Evolutionary conservation across 1,140 invertebrate species (phyloP), one percentile per base, ranked within the genome.

Genomic region (Pteromalus puparum): DNA sequence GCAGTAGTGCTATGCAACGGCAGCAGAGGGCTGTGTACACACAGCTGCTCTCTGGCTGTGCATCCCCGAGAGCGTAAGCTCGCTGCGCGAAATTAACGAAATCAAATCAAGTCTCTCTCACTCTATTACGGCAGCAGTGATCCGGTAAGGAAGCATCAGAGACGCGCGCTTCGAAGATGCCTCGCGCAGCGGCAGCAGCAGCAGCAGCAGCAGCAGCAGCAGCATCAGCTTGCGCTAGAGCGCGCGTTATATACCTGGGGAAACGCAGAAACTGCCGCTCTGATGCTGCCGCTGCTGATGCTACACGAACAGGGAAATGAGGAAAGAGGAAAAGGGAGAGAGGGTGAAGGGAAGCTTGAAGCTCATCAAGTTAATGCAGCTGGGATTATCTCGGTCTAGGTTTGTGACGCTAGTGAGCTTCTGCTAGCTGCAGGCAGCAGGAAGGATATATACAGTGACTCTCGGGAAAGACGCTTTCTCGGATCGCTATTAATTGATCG

Each of bases 351-450:
- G 87, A 89, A 87, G 88, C 88, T 89, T 88, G 87, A 89, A 91
- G 89, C 91, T 93, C 91, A 93, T 92, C 91, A 92, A 91, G 90
- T 89, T 92, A 92, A 93, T 93, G 92, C 91, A 92, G 89, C 91
- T 92, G 91, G 91, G 90, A 92, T 91, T 91, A 91, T 90, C 88
- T 89, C 87, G 89, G 90, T 84, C 88, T 86, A 88, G 88, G 88
- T 89, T 89, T 87, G 88, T 88, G 88, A 91, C 88, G 87, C 87
- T 78, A 89, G 85, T 86, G 88, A 87, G 73, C 87, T 86, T 84
- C 87, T n/a, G 1, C 53, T 61, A 53, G 5, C 13, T 21, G 18
- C 18, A n/a, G n/a, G n/a, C n/a, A n/a, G 38, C 13, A 53, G 48
- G 48, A 53, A 86, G 75, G 83, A 13, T 48, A 18, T 48, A 18